Conservation (phyloP, 2,888 invertebrate species). For the Caenorhabditis japonica region DNA sequence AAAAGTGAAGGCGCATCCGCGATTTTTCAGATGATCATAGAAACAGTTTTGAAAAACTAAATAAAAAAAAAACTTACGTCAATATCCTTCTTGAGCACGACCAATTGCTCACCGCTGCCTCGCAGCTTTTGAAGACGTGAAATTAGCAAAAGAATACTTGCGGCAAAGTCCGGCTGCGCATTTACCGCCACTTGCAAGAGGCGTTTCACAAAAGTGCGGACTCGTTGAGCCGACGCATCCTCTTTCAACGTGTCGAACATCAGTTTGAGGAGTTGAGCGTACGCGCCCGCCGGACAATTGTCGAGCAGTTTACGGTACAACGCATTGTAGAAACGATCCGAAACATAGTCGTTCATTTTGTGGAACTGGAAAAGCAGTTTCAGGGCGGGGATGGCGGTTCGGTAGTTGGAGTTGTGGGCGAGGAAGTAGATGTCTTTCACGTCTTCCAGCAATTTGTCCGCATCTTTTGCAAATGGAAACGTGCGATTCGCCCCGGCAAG, state of each 20-base stretch:
- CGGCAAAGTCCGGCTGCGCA: slow-evolving; percentile 85
- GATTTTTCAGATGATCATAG: too few relatives aligned
- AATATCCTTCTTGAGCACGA: slow-evolving; percentile 78
- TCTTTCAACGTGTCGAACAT: slow-evolving; percentile 83
- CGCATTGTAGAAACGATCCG: slow-evolving; percentile 84
- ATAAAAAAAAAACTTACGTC: slow-evolving; percentile 43
- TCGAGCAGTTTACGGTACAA: slow-evolving; percentile 90
- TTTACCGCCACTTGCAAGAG: slow-evolving; percentile 80
- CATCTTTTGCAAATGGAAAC: slow-evolving; percentile 85
- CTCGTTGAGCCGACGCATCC: slow-evolving; percentile 79
- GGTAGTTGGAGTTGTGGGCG: slow-evolving; percentile 86
- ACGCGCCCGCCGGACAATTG: slow-evolving; percentile 81
- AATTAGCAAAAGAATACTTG: slow-evolving; percentile 85
- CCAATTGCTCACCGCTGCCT: slow-evolving; percentile 82
- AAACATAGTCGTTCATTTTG: slow-evolving; percentile 75
- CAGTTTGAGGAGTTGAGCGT: slow-evolving; percentile 62
- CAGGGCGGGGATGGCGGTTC: slow-evolving; percentile 82
- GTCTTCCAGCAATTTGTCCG: slow-evolving; percentile 81
- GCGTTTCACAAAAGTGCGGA: slow-evolving; percentile 89
- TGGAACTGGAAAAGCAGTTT: slow-evolving; percentile 83
- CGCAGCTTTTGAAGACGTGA: slow-evolving; percentile 63
- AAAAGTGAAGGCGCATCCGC: too few relatives aligned
- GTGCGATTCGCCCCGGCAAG: slow-evolving; percentile 88
- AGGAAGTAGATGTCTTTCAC: slow-evolving; percentile 86
- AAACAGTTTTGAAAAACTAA: too few relatives aligned